Evolutionary conservation across 2,113 vertebrate species (phyloP).

Genomic region (Protobothrops flavoviridis): DNA sequence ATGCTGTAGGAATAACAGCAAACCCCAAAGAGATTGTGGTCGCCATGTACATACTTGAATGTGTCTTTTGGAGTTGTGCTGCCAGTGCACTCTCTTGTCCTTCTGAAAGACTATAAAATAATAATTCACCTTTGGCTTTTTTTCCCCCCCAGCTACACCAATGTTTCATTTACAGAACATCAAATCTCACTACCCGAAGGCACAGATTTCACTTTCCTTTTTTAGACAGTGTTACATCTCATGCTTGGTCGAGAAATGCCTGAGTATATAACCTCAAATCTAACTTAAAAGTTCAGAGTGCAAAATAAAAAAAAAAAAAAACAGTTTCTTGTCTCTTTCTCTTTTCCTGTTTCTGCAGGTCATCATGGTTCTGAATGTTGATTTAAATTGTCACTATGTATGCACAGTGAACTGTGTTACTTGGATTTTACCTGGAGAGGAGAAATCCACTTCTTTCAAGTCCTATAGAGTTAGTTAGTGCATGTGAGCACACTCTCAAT

Average conservation of each 20-base stretch:
- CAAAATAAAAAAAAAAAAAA: background rate
- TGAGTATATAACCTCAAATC: background rate
- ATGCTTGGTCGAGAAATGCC: background rate
- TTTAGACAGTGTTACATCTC: slow-evolving; percentile 8
- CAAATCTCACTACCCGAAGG: slow-evolving; percentile 5
- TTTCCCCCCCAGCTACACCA: background rate
- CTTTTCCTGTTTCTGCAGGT: background rate
- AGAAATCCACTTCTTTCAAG: background rate
- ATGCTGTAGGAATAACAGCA: background rate
- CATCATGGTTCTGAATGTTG: background rate
- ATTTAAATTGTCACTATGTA: background rate
- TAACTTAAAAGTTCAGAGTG: background rate
- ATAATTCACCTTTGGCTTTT: background rate
- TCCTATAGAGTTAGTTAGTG: background rate
- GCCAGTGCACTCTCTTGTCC: background rate
- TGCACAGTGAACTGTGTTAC: background rate
- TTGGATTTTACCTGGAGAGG: background rate
- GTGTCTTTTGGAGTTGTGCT: background rate
- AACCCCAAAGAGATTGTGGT: background rate
- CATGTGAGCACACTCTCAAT: background rate
- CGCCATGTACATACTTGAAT: too few relatives aligned
- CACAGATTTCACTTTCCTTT: background rate
- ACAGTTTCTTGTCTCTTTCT: background rate
- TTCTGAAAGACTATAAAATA: background rate
- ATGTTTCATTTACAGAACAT: background rate